A percentile compares a stretch with the other conserved stretches of the same genome.
Evolutionary conservation across 2,888 invertebrate species (phyloP).

Genomic region (Masnerella sp.): DNA sequence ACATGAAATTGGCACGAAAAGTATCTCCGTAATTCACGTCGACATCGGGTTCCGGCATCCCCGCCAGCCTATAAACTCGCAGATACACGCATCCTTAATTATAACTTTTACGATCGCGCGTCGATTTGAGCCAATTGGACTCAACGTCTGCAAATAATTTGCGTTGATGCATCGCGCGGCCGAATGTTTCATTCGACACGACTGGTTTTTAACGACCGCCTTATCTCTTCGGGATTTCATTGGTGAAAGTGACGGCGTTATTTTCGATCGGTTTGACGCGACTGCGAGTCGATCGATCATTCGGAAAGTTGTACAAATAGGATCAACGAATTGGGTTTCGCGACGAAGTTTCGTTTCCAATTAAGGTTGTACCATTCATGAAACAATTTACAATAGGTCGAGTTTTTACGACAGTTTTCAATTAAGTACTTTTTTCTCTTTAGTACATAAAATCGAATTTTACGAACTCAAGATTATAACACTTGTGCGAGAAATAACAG

Average conservation of each 20-base stretch:
- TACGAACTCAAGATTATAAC: no score
- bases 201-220: conserved; percentile 35
- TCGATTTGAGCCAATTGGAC: conserved; percentile 26
- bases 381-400: conserved; percentile 4
- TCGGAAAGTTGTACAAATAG: conserved; percentile 46
- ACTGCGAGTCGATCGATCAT: conserved; percentile 47
- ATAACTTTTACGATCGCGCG: conserved; percentile 23
- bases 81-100: conserved; percentile 28
- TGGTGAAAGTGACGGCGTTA: conserved; percentile 43
- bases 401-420: not conserved
- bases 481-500: no score
- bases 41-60: conserved; percentile 6
- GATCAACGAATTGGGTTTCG: conserved; percentile 33
- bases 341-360: conserved; percentile 34
- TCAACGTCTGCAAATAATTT: conserved; percentile 29
- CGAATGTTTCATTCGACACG: conserved; percentile 19
- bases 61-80: not conserved
- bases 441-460: no score
- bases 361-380: no score
- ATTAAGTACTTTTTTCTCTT: not conserved
- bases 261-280: conserved; percentile 35
- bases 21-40: not conserved
- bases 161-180: conserved; percentile 18
- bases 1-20: not conserved
- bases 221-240: conserved; percentile 26